Evolutionary conservation across 1,140 invertebrate genomes (phyloP).

Genomic region (Riptortus pedestris): DNA sequence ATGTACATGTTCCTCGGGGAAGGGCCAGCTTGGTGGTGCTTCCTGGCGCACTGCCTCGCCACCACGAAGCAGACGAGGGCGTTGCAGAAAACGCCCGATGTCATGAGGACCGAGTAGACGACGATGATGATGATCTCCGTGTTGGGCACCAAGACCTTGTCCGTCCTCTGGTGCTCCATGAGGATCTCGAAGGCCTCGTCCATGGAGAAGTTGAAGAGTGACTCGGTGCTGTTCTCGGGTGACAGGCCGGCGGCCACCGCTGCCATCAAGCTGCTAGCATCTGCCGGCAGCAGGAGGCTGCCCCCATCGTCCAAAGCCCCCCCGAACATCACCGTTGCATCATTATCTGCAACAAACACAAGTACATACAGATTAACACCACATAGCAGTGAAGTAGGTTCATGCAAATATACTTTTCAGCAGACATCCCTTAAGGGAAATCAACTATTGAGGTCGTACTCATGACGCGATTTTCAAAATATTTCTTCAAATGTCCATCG

Average conservation of each 20-base stretch:
- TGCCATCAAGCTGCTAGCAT: slow-evolving; percentile 3
- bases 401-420: too few relatives aligned
- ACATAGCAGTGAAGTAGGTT: too few relatives aligned
- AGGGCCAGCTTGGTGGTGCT: slow-evolving; percentile 34
- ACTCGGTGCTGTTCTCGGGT: neutral
- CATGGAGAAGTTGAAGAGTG: slow-evolving; percentile 19
- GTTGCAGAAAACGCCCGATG: slow-evolving; percentile 35
- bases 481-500: too few relatives aligned
- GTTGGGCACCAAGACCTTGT: slow-evolving; percentile 31
- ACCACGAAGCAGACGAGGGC: slow-evolving; percentile 38
- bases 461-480: too few relatives aligned
- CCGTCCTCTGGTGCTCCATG: slow-evolving; percentile 26
- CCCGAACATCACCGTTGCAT: neutral
- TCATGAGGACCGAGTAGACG: slow-evolving; percentile 32
- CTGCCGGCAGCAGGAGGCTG: slow-evolving; percentile 5
- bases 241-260: neutral
- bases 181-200: slow-evolving; percentile 29
- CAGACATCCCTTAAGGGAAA: too few relatives aligned
- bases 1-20: slow-evolving; percentile 53
- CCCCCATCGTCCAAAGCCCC: neutral
- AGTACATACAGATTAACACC: too few relatives aligned
- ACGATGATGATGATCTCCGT: slow-evolving; percentile 31
- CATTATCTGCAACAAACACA: slow-evolving; percentile 1
- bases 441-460: too few relatives aligned
- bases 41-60: slow-evolving; percentile 37